phyloP scores from a whole-genome alignment of 2,888 invertebrate genomes.

The Tortrix viridana region DNA sequence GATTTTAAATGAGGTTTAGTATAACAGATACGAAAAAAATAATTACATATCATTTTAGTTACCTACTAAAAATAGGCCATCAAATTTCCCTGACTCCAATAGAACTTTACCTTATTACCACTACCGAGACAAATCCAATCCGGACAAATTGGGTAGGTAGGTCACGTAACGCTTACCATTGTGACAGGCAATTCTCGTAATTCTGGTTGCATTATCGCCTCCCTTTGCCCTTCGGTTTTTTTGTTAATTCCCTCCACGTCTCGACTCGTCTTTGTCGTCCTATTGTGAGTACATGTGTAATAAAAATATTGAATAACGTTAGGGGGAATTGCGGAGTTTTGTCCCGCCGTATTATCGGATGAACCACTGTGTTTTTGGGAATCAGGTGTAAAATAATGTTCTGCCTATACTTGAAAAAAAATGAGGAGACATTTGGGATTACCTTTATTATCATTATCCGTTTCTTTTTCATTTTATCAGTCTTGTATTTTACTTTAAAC shows the following conservation, averaged over 20 bases:
- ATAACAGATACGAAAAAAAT: too few relatives aligned
- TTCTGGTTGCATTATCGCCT: constrained; percentile 63
- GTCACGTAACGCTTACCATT: constrained; percentile 72
- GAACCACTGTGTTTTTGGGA: constrained; percentile 46
- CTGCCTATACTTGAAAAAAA: background rate
- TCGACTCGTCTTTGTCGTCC: constrained; percentile 67
- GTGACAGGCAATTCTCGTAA: constrained; percentile 68
- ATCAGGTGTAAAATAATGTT: constrained; percentile 22
- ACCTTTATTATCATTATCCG: too few relatives aligned
- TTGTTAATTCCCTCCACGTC: constrained; percentile 79
- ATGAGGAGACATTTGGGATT: background rate
- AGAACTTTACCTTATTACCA: constrained; percentile 30
- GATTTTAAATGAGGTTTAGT: too few relatives aligned
- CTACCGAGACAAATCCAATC: constrained; percentile 58
- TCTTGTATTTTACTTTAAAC: too few relatives aligned
- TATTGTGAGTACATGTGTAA: constrained; percentile 73
- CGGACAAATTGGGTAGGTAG: constrained; percentile 65
- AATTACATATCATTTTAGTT: too few relatives aligned
- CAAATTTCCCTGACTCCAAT: constrained; percentile 4
- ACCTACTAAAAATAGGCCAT: background rate
- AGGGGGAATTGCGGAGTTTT: constrained; percentile 56
- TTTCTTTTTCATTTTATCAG: too few relatives aligned
- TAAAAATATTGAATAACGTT: constrained; percentile 60
- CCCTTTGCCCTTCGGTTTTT: constrained; percentile 68
- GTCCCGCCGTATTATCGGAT: constrained; percentile 48